phyloP scores from a whole-genome alignment of 2,888 invertebrate species.

The Dryococelus australis region DNA sequence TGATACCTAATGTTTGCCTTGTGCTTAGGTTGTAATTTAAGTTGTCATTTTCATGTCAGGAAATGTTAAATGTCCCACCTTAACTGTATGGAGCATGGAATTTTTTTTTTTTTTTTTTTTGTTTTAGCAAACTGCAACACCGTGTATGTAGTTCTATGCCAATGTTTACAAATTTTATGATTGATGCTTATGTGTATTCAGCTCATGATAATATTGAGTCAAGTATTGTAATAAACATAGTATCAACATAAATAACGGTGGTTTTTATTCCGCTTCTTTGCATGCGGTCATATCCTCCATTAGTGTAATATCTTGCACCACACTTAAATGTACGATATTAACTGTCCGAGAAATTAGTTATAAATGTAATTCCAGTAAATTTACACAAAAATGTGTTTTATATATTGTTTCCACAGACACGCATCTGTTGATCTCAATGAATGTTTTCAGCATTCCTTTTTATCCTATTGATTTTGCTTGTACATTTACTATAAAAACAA shows the following conservation, averaged over 20 bases:
- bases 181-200: constrained; percentile 11
- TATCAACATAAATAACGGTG: constrained; percentile 17
- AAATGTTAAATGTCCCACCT: constrained; percentile 13
- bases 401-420: no score
- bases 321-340: no score
- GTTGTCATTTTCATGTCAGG: constrained; percentile 16
- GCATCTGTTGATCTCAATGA: no score
- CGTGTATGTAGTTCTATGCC: background rate
- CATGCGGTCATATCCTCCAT: no score
- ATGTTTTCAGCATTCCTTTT: no score
- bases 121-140: background rate
- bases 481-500: no score
- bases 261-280: no score
- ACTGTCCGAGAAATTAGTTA: no score
- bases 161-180: constrained; percentile 10
- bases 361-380: no score
- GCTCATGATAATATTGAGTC: constrained; percentile 20
- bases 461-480: no score
- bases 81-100: constrained; percentile 8
- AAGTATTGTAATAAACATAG: constrained; percentile 25
- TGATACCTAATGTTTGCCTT: constrained; percentile 21
- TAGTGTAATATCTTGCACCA: no score
- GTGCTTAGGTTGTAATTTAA: constrained; percentile 1
- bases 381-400: no score
- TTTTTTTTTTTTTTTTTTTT: background rate